These are phyloP conservation scores for Micrastur ruficollis DNA, from an alignment of 2,797 vertebrate genomes.

Conservation along the genomic window DNA sequence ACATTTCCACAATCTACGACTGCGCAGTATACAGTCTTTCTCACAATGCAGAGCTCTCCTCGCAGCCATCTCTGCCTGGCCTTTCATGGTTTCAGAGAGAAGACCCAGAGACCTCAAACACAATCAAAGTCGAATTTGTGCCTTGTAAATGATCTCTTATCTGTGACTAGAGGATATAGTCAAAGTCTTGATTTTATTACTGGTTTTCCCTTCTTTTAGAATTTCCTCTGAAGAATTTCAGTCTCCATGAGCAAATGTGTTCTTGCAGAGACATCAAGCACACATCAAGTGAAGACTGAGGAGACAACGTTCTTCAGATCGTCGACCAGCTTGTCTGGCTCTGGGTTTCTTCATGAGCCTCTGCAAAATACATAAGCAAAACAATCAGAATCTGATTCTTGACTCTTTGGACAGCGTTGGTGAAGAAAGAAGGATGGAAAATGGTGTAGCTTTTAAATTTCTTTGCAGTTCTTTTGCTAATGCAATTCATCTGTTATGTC, in stretches of 20 bases:
- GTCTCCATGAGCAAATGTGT: rapidly evolving
- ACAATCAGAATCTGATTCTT: background rate
- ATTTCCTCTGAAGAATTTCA: background rate
- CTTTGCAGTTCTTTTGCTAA: background rate
- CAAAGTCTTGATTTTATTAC: background rate
- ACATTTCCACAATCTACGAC: background rate
- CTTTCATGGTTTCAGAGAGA: background rate
- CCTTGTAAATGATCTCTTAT: background rate
- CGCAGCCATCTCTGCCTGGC: background rate
- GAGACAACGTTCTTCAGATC: background rate
- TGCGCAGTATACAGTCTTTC: background rate
- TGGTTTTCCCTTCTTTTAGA: background rate
- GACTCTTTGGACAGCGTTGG: background rate
- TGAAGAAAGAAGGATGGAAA: background rate
- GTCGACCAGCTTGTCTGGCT: background rate
- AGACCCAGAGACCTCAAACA: background rate
- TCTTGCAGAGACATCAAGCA: background rate
- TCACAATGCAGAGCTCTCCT: background rate
- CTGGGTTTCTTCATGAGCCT: background rate
- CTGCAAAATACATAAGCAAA: background rate
- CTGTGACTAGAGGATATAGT: background rate
- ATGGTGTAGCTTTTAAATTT: background rate
- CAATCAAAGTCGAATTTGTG: background rate
- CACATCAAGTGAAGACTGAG: background rate
- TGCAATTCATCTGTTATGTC: background rate